Conservation (phyloP, 2,797 vertebrate species). For the Thalassophryne amazonica region DNA sequence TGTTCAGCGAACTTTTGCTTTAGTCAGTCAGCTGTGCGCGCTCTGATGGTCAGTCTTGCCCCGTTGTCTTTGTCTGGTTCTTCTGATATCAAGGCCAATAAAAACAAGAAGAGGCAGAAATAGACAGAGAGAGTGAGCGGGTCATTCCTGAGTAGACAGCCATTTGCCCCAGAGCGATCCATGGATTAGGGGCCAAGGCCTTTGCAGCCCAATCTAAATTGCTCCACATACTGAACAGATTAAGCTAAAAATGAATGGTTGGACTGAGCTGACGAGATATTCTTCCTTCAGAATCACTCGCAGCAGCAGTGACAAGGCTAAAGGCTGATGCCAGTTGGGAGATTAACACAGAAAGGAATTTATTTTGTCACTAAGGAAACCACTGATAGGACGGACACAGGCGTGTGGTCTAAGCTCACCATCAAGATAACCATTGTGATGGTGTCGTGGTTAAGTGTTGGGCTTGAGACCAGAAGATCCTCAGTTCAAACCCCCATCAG, state of each 20-base stretch:
- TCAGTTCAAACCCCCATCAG: too few species aligned
- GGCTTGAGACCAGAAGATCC: too few species aligned
- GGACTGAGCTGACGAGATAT: conserved; percentile 27
- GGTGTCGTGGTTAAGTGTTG: too few species aligned
- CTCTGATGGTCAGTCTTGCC: not conserved
- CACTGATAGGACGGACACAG: not conserved
- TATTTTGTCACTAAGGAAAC: conserved; percentile 1
- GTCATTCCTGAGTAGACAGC: conserved; percentile 24
- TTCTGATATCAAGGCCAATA: conserved; percentile 7
- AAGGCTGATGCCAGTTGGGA: conserved; percentile 4
- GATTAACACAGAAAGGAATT: conserved; percentile 11
- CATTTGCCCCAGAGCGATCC: conserved; percentile 45
- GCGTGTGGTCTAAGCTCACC: conserved; percentile 4
- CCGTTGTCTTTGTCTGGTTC: conserved; percentile 12
- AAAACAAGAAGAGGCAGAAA: conserved; percentile 20
- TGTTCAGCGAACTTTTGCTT: not conserved
- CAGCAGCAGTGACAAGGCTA: not conserved
- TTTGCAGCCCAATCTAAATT: conserved; percentile 43
- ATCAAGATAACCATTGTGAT: not conserved
- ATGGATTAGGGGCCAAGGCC: conserved; percentile 51
- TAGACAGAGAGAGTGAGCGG: conserved; percentile 10
- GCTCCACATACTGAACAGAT: conserved; percentile 54
- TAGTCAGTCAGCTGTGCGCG: conserved; percentile 4
- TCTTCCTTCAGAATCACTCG: conserved; percentile 24
- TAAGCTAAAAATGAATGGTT: conserved; percentile 54